These are phyloP conservation scores for Thermophis baileyi DNA, from an alignment of 2,113 vertebrate species.

Conservation along the genomic window DNA sequence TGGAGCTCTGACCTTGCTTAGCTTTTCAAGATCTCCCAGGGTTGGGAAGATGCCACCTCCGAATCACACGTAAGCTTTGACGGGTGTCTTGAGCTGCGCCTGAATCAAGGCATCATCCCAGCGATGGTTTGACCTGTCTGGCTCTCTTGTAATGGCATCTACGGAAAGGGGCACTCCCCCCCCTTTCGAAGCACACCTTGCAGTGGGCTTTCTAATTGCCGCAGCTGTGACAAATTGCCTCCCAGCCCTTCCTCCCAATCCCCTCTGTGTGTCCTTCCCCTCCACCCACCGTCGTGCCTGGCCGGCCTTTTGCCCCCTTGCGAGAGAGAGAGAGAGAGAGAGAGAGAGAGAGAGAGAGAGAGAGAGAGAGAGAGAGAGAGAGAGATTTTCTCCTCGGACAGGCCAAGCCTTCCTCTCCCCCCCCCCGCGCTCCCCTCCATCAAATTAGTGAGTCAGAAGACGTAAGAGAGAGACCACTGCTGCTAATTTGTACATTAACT, in stretches of 20 bases:
- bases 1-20: not conserved
- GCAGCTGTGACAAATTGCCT: constrained; percentile 14
- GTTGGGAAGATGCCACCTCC: not conserved
- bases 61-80: not conserved
- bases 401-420: constrained; percentile 59
- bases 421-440: constrained; percentile 69
- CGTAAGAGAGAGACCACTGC: constrained; percentile 79
- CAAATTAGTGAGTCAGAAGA: constrained; percentile 84
- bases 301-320: constrained; percentile 81
- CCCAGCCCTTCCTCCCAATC: constrained; percentile 4
- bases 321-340: constrained; percentile 47
- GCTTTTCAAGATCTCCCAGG: not conserved
- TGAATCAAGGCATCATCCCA: not conserved
- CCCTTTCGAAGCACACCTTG: not conserved
- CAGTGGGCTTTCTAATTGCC: constrained; percentile 4
- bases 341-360: too few species aligned
- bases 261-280: not conserved
- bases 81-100: not conserved
- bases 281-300: constrained; percentile 61
- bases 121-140: not conserved
- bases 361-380: constrained; percentile 55
- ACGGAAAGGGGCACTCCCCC: too few species aligned
- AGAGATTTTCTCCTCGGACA: constrained; percentile 62
- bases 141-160: not conserved
- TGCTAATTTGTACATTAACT: constrained; percentile 95